Percentiles rank a stretch among this genome's conserved stretches.
These are phyloP conservation scores for Scalopus aquaticus DNA, from an alignment of 2,113 vertebrate genomes.

Conservation along the genomic window DNA sequence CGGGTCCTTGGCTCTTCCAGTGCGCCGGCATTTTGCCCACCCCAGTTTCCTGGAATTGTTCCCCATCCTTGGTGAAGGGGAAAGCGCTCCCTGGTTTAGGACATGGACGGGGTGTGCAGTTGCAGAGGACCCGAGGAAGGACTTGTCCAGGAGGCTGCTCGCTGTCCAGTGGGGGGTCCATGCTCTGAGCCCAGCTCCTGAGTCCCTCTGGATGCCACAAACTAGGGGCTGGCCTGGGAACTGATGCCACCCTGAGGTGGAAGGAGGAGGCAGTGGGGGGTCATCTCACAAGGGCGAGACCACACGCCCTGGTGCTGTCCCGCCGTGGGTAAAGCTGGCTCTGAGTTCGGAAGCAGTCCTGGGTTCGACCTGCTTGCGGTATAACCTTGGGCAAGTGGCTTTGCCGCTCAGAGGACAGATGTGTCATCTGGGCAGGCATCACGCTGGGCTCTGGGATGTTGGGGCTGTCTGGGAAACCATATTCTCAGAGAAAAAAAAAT, in stretches of 20 bases:
- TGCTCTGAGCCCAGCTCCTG: not conserved
- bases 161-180: not conserved
- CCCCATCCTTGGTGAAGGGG: not conserved
- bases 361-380: not conserved
- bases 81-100: not conserved
- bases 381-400: not conserved
- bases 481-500: constrained; percentile 80
- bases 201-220: not conserved
- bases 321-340: not conserved
- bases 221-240: not conserved
- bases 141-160: not conserved
- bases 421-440: not conserved
- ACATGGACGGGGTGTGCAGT: not conserved
- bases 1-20: not conserved
- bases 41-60: not conserved
- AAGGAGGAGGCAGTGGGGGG: accelerated
- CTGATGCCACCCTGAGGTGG: not conserved
- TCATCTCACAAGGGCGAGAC: not conserved
- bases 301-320: not conserved
- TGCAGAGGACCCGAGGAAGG: not conserved
- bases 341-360: not conserved
- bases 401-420: not conserved
- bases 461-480: not conserved
- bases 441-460: not conserved
- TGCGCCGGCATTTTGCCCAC: not conserved